Percentiles rank a stretch among this genome's conserved stretches.
These are phyloP conservation scores for Yoshiicerus persimilis DNA, from an alignment of 1,140 invertebrate genomes.

Conservation along the genomic window DNA sequence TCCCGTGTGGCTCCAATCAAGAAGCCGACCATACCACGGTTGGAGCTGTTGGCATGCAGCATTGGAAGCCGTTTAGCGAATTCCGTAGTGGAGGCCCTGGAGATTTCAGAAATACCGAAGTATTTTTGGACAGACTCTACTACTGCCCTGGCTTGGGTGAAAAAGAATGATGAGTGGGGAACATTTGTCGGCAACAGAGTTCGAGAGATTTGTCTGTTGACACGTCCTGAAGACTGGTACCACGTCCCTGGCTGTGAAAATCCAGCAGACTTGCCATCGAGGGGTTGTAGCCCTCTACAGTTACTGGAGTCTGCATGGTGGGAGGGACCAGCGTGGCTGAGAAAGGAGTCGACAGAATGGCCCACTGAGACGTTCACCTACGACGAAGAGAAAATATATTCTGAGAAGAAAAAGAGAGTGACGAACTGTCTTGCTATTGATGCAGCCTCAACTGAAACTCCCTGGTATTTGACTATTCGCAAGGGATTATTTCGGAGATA, in stretches of 20 bases:
- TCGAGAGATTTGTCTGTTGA: constrained; percentile 30
- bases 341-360: neutral
- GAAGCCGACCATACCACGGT: constrained; percentile 33
- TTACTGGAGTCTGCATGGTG: neutral
- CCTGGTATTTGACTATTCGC: neutral
- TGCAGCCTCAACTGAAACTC: neutral
- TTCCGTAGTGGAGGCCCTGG: neutral
- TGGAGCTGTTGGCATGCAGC: constrained; percentile 24
- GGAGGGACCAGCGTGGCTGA: neutral
- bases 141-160: constrained; percentile 50
- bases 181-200: constrained; percentile 41
- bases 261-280: neutral
- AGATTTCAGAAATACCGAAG: neutral
- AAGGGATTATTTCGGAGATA: too few relatives aligned
- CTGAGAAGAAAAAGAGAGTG: neutral
- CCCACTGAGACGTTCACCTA: neutral
- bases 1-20: neutral
- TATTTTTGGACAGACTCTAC: constrained; percentile 51
- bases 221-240: neutral
- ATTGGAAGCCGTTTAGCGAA: constrained; percentile 49
- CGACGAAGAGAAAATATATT: neutral
- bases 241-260: neutral
- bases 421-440: neutral
- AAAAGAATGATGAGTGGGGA: constrained; percentile 9
- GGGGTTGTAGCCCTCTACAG: neutral